Percentiles rank a stretch among this genome's conserved stretches.
These are phyloP conservation scores for Leucania comma DNA, from an alignment of 2,888 invertebrate genomes.

Conservation along the genomic window DNA sequence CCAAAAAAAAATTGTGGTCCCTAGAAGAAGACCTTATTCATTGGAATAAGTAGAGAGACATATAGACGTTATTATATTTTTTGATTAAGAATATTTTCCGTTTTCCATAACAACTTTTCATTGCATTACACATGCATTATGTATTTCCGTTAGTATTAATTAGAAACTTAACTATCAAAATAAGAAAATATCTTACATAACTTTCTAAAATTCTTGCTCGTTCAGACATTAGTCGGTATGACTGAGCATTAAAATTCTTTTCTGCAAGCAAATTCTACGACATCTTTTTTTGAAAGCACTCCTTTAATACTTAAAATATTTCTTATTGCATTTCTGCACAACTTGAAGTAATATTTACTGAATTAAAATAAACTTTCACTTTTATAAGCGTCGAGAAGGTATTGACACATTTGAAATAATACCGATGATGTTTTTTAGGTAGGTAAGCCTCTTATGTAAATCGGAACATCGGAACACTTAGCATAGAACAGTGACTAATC, in stretches of 20 bases:
- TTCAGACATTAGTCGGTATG: slow-evolving; percentile 62
- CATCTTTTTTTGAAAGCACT: slow-evolving; percentile 50
- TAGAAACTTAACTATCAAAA: slow-evolving; percentile 63
- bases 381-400: slow-evolving; percentile 47
- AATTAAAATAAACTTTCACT: slow-evolving; percentile 69
- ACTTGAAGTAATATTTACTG: slow-evolving; percentile 56
- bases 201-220: slow-evolving; percentile 65
- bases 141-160: slow-evolving; percentile 56
- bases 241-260: slow-evolving; percentile 64
- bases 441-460: slow-evolving; percentile 79
- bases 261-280: slow-evolving; percentile 41
- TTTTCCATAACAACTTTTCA: slow-evolving; percentile 45
- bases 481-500: slow-evolving; percentile 78
- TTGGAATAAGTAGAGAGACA: not conserved
- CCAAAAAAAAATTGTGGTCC: too few relatives aligned
- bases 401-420: slow-evolving; percentile 71
- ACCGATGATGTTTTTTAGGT: slow-evolving; percentile 71
- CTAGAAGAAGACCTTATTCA: not conserved
- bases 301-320: slow-evolving; percentile 33
- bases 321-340: slow-evolving; percentile 29
- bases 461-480: slow-evolving; percentile 72
- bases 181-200: slow-evolving; percentile 66
- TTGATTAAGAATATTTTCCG: not conserved
- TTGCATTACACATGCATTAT: slow-evolving; percentile 59
- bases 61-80: too few relatives aligned